phyloP scores from a whole-genome alignment of 1,140 invertebrate genomes.

The Zophobas atratus region DNA sequence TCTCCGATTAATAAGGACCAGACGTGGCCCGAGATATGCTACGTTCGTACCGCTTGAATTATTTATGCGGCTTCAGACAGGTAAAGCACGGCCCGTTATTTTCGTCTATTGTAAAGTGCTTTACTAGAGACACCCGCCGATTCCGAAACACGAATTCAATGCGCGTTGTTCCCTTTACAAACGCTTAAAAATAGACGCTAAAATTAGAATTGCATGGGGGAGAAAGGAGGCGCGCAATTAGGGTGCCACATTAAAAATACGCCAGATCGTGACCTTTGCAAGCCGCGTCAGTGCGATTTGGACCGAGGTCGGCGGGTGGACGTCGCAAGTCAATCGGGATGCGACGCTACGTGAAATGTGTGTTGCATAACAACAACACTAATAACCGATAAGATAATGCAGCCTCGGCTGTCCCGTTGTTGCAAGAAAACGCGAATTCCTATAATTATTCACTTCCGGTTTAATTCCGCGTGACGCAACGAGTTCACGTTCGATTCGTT shows the following conservation, averaged over 20 bases:
- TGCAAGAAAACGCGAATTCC: constrained; percentile 9
- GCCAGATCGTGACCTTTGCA: too few species aligned
- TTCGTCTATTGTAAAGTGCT: constrained; percentile 27
- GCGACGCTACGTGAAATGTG: neutral
- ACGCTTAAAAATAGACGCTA: constrained; percentile 33
- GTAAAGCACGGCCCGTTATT: constrained; percentile 40
- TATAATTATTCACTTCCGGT: constrained; percentile 33
- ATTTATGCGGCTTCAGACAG: constrained; percentile 26
- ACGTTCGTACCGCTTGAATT: constrained; percentile 25
- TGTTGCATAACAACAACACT: neutral
- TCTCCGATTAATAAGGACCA: constrained; percentile 34
- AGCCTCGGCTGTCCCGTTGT: neutral
- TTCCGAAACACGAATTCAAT: constrained; percentile 34
- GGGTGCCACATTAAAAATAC: constrained; percentile 5
- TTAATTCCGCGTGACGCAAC: constrained; percentile 11
- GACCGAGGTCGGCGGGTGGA: neutral
- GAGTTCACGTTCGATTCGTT: constrained; percentile 20
- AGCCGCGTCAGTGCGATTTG: too few species aligned
- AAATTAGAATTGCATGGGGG: constrained; percentile 42
- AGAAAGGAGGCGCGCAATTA: neutral
- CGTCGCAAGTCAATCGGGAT: neutral
- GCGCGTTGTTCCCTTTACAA: constrained; percentile 31
- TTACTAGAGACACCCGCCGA: constrained; percentile 29
- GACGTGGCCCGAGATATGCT: constrained; percentile 26
- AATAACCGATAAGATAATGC: neutral